Evolutionary conservation across 2,888 invertebrate species (phyloP), one percentile per base, ranked within the genome.

Genomic region (Horisme vitalbata): DNA sequence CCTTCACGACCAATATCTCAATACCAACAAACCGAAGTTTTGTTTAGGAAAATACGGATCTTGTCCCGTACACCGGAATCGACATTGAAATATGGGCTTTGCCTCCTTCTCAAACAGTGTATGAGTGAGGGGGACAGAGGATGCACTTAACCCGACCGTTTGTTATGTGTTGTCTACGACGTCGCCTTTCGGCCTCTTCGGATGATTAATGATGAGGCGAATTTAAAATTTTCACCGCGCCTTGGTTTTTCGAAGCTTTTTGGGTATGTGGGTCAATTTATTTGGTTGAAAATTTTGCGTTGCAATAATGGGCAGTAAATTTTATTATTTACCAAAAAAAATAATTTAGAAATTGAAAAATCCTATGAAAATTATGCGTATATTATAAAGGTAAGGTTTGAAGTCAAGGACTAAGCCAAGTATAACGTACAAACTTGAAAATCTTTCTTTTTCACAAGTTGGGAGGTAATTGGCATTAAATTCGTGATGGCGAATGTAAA

Each of bases 121-220:
- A 13, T 32, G 41, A n/a, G 62, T 28, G 52, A 45, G 63, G 66
- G 53, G 47, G 75, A 76, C 41, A 41, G 56, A 24, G 45, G 43
- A 59, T 61, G 66, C 65, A 68, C 68, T 71, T 68, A 72, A 71
- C 66, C 65, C 61, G 61, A 61, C 73, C 71, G 76, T 77, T 78
- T 72, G 75, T 76, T 76, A 70, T 75, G 64, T 68, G 71, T 68
- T 72, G 77, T 73, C 78, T 76, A 64, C 75, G 61, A 68, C 65
- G 72, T 71, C 65, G 69, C 65, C 67, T 68, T 70, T 72, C 67
- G 65, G 68, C 68, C 68, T 68, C 61, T 59, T 69, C 65, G 67
- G 71, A 77, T 79, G 79, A 80, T 79, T 79, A 76, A 80, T 78
- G 79, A 71, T 57, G 56, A 63, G 59, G 55, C 61, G 68, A 76